A percentile compares a stretch with the other conserved stretches of the same genome.
phyloP scores from a whole-genome alignment of 2,888 invertebrate genomes.

The Papilio demoleus region DNA sequence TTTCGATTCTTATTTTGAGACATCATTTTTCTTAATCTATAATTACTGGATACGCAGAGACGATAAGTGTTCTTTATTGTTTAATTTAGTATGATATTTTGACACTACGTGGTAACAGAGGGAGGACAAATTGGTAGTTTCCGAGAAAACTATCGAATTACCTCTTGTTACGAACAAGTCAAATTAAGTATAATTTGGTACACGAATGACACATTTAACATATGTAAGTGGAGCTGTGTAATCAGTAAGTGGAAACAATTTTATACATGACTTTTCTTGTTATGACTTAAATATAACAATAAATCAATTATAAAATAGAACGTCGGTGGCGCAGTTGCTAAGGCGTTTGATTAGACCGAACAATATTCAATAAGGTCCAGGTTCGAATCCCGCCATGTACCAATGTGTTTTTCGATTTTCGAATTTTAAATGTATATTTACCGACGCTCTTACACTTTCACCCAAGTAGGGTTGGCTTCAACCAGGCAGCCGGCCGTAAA shows the following conservation, averaged over 20 bases:
- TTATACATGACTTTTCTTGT: neutral
- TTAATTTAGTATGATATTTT: neutral
- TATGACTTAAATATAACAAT: neutral
- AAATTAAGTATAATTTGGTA: constrained; percentile 14
- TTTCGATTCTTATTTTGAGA: too few relatives aligned
- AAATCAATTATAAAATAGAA: neutral
- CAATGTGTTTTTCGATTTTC: too few relatives aligned
- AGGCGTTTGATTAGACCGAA: too few relatives aligned
- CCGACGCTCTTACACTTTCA: too few relatives aligned
- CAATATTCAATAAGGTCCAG: too few relatives aligned
- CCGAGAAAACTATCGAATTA: neutral
- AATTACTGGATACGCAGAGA: too few relatives aligned
- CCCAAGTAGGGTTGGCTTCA: too few relatives aligned
- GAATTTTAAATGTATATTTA: too few relatives aligned
- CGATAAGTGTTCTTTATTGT: neutral
- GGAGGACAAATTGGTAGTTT: neutral
- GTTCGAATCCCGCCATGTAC: too few relatives aligned
- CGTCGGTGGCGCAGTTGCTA: too few relatives aligned
- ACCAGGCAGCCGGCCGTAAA: too few relatives aligned
- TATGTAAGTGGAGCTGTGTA: constrained; percentile 23
- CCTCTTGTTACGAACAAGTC: neutral
- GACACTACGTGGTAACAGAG: neutral
- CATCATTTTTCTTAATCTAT: too few relatives aligned
- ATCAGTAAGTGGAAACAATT: constrained; percentile 19
- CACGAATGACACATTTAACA: constrained; percentile 17